Evolutionary conservation across 2,113 vertebrate genomes (phyloP).

Genomic region (Perca schrenkii): DNA sequence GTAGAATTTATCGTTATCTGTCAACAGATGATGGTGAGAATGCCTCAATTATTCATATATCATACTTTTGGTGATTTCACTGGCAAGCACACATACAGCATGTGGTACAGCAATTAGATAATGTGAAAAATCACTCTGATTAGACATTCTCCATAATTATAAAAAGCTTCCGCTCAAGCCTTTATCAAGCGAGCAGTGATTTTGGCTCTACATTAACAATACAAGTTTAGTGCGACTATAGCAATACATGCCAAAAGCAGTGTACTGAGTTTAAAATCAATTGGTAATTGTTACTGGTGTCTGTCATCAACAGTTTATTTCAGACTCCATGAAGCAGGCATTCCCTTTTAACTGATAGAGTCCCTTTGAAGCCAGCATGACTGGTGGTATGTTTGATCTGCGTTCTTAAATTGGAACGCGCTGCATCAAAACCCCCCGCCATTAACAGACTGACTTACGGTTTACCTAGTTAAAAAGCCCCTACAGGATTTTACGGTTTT

Average conservation of each 20-base stretch:
- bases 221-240: not conserved
- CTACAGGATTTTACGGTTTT: not conserved
- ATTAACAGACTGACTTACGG: slow-evolving; percentile 6
- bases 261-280: slow-evolving; percentile 11
- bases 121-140: not conserved
- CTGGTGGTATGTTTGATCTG: slow-evolving; percentile 17
- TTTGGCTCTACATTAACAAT: slow-evolving; percentile 10
- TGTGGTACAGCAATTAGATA: not conserved
- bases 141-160: slow-evolving; percentile 12
- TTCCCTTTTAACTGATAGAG: slow-evolving; percentile 6
- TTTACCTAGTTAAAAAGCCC: slow-evolving; percentile 11
- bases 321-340: not conserved
- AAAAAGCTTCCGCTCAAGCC: not conserved
- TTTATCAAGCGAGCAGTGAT: not conserved
- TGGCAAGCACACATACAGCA: not conserved
- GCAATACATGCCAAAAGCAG: not conserved
- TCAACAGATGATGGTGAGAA: not conserved
- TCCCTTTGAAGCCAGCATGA: slow-evolving; percentile 8
- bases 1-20: not conserved
- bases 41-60: not conserved
- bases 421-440: slow-evolving; percentile 8
- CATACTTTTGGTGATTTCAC: not conserved
- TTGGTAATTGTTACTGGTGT: not conserved
- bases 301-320: not conserved
- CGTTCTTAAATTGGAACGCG: slow-evolving; percentile 12